A percentile compares a stretch with the other conserved stretches of the same genome.
These are phyloP conservation scores for Pituophis catenifer DNA, from an alignment of 2,113 vertebrate genomes.

Conservation along the genomic window DNA sequence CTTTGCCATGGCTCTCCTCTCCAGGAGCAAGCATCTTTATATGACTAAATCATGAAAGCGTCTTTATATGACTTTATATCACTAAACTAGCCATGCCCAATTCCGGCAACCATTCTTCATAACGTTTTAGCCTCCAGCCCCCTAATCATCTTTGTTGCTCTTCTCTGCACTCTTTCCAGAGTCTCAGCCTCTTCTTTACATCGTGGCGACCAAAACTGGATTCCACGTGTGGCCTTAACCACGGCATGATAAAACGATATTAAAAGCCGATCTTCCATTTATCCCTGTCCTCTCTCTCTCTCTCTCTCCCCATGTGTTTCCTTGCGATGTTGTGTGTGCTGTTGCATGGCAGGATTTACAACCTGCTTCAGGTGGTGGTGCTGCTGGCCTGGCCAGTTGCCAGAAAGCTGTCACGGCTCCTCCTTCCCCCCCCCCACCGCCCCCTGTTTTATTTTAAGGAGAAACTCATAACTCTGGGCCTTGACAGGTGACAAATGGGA, in stretches of 20 bases:
- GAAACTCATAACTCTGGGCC: constrained; percentile 35
- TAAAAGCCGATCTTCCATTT: background rate
- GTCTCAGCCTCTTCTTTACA: no score
- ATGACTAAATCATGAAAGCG: no score
- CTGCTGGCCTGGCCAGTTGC: constrained; percentile 40
- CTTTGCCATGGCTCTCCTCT: no score
- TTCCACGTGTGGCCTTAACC: background rate
- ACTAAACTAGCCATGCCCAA: no score
- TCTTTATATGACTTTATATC: no score
- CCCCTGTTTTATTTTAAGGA: constrained; percentile 15
- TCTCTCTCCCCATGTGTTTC: background rate
- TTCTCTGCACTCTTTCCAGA: background rate
- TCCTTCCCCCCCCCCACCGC: no score
- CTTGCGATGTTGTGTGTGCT: background rate
- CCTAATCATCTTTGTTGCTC: background rate
- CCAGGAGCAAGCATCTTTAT: no score
- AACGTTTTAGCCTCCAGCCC: background rate
- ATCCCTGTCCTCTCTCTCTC: background rate
- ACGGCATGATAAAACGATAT: background rate
- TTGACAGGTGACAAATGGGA: constrained; percentile 31
- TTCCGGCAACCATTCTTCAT: background rate
- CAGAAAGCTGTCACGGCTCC: constrained; percentile 34
- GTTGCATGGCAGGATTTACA: constrained; percentile 29
- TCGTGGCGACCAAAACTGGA: no score
- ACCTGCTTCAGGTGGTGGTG: constrained; percentile 38